Evolutionary conservation across 2,113 vertebrate genomes (phyloP).

Genomic region (Oriolus oriolus): DNA sequence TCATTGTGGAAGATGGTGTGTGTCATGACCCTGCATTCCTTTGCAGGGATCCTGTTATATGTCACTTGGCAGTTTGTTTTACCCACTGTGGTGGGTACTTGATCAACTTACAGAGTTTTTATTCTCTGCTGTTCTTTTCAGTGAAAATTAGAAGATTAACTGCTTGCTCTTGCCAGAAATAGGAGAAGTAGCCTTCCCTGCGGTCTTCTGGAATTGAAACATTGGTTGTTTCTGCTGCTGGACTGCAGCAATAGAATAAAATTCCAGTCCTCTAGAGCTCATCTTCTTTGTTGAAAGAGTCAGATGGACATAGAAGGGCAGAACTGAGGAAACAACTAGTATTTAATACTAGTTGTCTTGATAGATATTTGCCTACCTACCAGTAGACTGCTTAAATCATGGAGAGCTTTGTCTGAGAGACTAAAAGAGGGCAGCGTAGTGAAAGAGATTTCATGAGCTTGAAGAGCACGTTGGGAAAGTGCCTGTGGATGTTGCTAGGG

Average conservation of each 20-base stretch:
- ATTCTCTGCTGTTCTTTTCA: neutral
- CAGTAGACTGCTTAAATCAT: neutral
- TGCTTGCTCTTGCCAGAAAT: neutral
- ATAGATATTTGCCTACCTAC: neutral
- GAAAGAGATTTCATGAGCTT: neutral
- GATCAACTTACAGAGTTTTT: neutral
- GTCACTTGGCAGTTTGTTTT: conserved; percentile 58
- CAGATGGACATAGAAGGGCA: neutral
- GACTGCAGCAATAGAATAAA: neutral
- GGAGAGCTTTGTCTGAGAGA: neutral
- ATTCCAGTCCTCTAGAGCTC: neutral
- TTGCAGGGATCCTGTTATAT: conserved; percentile 37
- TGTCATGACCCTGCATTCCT: conserved; percentile 47
- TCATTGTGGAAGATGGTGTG: neutral
- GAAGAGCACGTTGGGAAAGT: neutral
- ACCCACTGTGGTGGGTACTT: conserved; percentile 20
- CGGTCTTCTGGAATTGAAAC: neutral
- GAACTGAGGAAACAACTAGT: neutral
- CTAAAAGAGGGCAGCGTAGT: neutral
- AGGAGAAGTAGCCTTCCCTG: neutral
- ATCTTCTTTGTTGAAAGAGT: neutral
- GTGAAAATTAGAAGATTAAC: conserved; percentile 4
- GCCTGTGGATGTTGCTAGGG: neutral
- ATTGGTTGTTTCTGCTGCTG: neutral
- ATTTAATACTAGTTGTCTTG: neutral